Evolutionary conservation across 2,888 invertebrate genomes (phyloP), one percentile per base, ranked within the genome.

Genomic region (Hanleya hanleyi): DNA sequence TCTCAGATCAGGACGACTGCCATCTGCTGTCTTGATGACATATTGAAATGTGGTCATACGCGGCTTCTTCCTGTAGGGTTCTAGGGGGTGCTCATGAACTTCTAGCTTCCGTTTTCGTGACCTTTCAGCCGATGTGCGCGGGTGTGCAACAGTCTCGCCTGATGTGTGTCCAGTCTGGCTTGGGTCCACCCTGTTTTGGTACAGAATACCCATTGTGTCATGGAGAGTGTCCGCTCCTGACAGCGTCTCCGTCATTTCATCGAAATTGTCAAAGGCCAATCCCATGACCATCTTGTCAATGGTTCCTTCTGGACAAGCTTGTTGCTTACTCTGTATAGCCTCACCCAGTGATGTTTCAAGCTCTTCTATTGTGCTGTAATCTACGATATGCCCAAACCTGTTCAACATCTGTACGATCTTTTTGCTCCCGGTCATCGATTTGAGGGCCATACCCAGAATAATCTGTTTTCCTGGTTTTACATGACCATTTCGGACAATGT

Each of bases 171-270:
- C 15, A 9, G 57, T 15, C 33, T 62, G 62, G 26, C 33, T 33
- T 62, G 15, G 12, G 15, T 62, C 33, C 62, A 62, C 33, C 15
- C 12, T n/a, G 61, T 61, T 69, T 49, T 75, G 75, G 35, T 75
- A 73, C 49, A 75, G 12, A n/a, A 75, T 73, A 47, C 75, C 75
- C 67, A 72, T 73, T 32, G 75, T 75, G 37, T 75, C 75, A 69
- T 75, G 75, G 12, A 75, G 57, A 29, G 68, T 72, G 50, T 73
- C 69, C 3, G 36, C 26, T 26, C 75, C 72, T 50, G 69, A 69
- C 18, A 73, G 33, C 15, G 70, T 73, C 26, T 70, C 36, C 12
- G 70, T 71, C 37, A 73, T 26, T 47, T 73, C 64, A 41, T 73
- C 69, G 38, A 38, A 73, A 71, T 73, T 73, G 62, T 71, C 73